Evolutionary conservation across 2,888 invertebrate genomes (phyloP), one percentile per base, ranked within the genome.

Genomic region (Oasisia sp.): DNA sequence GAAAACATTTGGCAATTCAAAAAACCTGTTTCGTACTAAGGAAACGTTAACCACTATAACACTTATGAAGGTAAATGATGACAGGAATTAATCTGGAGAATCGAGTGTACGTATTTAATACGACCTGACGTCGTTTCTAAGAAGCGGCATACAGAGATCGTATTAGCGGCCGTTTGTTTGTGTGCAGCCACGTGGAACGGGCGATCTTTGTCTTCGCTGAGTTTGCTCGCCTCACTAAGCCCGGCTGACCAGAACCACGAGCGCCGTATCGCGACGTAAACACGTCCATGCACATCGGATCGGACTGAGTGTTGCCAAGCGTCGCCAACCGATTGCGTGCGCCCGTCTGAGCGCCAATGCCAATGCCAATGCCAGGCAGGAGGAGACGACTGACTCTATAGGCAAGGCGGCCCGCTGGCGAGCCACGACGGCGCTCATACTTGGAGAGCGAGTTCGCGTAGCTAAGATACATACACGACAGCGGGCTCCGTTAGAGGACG

Each of bases 241-340:
- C 74, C 74, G 27, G 56, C 56, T 14, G 74, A n/a, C 74, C 74
- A 27, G 19, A 38, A 38, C 38, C 38, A 38, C 38, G 38, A 74
- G 74, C 14, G 74, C 27, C 27, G 74, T 74, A n/a, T 74, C 7
- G 19, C 74, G 74, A 74, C 14, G 74, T 74, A 74, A 74, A 74
- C 74, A 74, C 74, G 74, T 74, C 74, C 74, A 19, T 74, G 27
- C 74, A 74, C 74, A 74, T 74, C 74, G 74, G 50, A 74, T 74
- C 74, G 74, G 50, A 9, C 14, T 50, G 50, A 50, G 12, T 74
- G 74, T 74, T 74, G 74, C 74, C 74, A 74, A 74, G 74, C 74
- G 74, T 74, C 74, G 74, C 74, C 74, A 74, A 74, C 74, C n/a
- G 74, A 74, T 7, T 74, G 74, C 74, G 27, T 74, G 74, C 56